These are phyloP conservation scores for Machimus atricapillus DNA, from an alignment of 2,888 invertebrate genomes.

Conservation along the genomic window DNA sequence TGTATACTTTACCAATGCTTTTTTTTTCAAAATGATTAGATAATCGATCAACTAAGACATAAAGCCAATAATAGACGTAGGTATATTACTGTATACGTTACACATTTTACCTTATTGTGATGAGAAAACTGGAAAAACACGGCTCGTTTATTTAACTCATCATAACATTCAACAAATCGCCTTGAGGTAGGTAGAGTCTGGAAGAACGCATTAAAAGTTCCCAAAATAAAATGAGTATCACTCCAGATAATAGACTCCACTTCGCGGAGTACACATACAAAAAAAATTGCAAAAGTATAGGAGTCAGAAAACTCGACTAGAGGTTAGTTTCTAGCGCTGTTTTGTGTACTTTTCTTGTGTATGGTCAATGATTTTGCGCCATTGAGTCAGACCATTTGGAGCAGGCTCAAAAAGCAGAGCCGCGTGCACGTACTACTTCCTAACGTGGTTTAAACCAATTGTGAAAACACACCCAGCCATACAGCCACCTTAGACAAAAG, in stretches of 20 bases:
- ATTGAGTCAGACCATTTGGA: not conserved
- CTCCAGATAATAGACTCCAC: not conserved
- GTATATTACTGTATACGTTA: not conserved
- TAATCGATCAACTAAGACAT: not conserved
- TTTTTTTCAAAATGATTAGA: not conserved
- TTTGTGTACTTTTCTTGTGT: not conserved
- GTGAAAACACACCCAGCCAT: not conserved
- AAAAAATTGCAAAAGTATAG: not conserved
- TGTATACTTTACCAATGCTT: too few relatives aligned
- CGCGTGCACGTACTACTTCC: not conserved
- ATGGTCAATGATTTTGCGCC: not conserved
- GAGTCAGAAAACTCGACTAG: not conserved
- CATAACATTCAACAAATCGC: not conserved
- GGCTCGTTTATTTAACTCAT: not conserved
- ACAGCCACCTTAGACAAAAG: not conserved
- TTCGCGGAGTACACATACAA: not conserved
- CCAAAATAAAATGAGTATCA: not conserved
- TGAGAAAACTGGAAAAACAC: not conserved
- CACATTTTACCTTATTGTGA: not conserved
- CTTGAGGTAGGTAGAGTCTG: not conserved
- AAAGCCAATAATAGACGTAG: too few relatives aligned
- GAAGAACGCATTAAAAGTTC: not conserved
- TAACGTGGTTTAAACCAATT: not conserved
- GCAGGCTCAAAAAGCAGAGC: not conserved
- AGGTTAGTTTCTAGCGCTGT: not conserved